Percentiles rank a stretch among this genome's conserved stretches.
Conservation (phyloP, 2,888 invertebrate species). For the Mesoligia furuncula region DNA sequence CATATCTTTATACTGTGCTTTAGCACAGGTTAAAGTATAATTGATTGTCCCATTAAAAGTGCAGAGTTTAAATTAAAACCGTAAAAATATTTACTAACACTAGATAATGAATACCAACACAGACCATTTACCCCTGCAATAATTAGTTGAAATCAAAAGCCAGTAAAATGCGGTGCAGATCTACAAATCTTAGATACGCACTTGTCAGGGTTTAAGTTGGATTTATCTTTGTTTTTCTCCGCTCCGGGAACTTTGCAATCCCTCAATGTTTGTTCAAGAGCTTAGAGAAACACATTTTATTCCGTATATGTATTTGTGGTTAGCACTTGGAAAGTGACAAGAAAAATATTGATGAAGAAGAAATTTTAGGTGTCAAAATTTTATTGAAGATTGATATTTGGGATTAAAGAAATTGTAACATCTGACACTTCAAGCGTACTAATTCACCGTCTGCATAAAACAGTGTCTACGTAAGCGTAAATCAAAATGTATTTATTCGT, state of each 20-base stretch:
- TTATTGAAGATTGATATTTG: slow-evolving; percentile 36
- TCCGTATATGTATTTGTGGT: slow-evolving; percentile 68
- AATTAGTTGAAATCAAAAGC: slow-evolving; percentile 79
- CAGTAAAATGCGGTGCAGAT: slow-evolving; percentile 62
- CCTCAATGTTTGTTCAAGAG: slow-evolving; percentile 84
- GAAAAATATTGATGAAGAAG: slow-evolving; percentile 28
- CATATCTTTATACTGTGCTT: too few relatives aligned
- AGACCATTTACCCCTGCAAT: slow-evolving; percentile 69
- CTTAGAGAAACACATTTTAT: slow-evolving; percentile 78
- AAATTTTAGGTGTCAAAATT: slow-evolving; percentile 7
- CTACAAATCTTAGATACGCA: slow-evolving; percentile 76
- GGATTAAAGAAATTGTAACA: slow-evolving; percentile 65
- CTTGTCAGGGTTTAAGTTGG: slow-evolving; percentile 81
- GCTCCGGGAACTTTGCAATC: slow-evolving; percentile 81
- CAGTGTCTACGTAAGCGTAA: slow-evolving; percentile 83
- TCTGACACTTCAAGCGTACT: slow-evolving; percentile 84
- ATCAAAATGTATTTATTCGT: slow-evolving; percentile 91
- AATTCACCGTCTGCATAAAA: slow-evolving; percentile 86
- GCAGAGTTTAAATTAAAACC: background rate
- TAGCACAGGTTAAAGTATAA: too few relatives aligned
- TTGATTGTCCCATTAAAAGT: background rate
- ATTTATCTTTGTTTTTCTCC: slow-evolving; percentile 88
- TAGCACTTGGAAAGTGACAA: slow-evolving; percentile 38
- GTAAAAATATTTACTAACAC: background rate
- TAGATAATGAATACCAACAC: slow-evolving; percentile 30